Evolutionary conservation across 2,888 invertebrate species (phyloP), one percentile per base, ranked within the genome.

Genomic region (Scelioninae gen. 1): DNA sequence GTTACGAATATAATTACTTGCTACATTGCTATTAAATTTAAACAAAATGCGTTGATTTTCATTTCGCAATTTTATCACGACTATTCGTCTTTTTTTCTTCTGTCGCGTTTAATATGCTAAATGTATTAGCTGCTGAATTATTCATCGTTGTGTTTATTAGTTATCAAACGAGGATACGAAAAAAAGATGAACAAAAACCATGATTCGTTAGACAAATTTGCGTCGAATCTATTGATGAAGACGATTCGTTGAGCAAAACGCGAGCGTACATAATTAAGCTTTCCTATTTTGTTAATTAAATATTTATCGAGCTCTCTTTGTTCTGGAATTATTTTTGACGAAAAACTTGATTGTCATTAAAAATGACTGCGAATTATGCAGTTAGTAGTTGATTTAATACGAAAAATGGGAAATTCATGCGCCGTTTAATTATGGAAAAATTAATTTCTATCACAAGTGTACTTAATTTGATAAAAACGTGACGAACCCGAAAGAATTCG

Each of bases 1-100:
- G 63, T 78, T 78, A 77, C 32, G 65, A 65, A 78, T 56, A 79
- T 79, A 79, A 72, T 79, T 72, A 79, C 69, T 76, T 45, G 9
- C 29, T 38, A 10, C 43, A 34, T 43, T 51, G 40, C 15, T 68
- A 74, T 74, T 66, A 68, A 74, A 74, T 68, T 80, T 49, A 11
- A 72, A 79, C 63, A 74, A 55, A 74, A 55, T 63, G 49, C 58
- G 49, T 71, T 38, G 56, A 65, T 71, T 78, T 56, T 71, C 63
- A 32, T 78, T 65, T 11, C n/a, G 32, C 63, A 71, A 56, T 49
- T 78, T 63, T 56, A 78, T 71, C 71, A 63, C 69, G 63, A 56
- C 56, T 47, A 45, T 55, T 66, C 62, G 62, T 13, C 15, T 69
- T 75, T 58, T 15, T 62, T 62, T 15, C n/a, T n/a, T n/a, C n/a